Evolutionary conservation across 1,140 invertebrate species (phyloP), one percentile per base, ranked within the genome.

Genomic region (Panulirus ornatus): DNA sequence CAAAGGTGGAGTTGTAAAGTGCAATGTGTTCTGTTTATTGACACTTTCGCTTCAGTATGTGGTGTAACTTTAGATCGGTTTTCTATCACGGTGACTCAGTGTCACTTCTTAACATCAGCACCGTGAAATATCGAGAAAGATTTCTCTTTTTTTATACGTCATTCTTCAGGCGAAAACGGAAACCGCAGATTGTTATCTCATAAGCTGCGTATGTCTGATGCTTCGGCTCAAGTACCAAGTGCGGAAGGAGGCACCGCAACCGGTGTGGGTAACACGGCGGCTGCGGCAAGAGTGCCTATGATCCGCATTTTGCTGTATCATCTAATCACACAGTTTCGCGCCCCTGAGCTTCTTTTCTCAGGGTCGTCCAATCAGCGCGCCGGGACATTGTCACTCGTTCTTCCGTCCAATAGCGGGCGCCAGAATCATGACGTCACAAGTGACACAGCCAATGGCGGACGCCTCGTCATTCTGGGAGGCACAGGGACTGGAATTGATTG

Each of bases 231-330:
- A 16, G 44, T 47, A 16, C 44, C 42, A 27, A 2, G n/a, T 34
- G 38, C 0, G 78, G 78, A 9, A 42, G 51, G 78, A 14, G 30
- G 11, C 22, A 2, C 42, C 11, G 19, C 42, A 34, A n/a, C 19
- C 42, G 11, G 40, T 42, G n/a, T n/a, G 44, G 9, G 22, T 14
- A 6, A 14, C 42, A 30, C 76, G 42, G 44, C 51, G 30, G 76
- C 76, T 27, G 22, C 42, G 36, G 42, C 47, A 27, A 19, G 82
- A 84, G 51, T 84, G 66, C 82, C 82, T 84, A 84, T 84, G 63
- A 84, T 84, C 82, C 40, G 73, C 82, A 84, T 71, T 71, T 27
- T 84, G 82, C 82, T 84, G 63, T 84, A 84, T 84, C 82, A 84
- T 84, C 82, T 84, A 84, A 71, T 84, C 82, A 84, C 82, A 84